Evolutionary conservation across 2,888 invertebrate species (phyloP).

Genomic region (Agonum fuliginosum): DNA sequence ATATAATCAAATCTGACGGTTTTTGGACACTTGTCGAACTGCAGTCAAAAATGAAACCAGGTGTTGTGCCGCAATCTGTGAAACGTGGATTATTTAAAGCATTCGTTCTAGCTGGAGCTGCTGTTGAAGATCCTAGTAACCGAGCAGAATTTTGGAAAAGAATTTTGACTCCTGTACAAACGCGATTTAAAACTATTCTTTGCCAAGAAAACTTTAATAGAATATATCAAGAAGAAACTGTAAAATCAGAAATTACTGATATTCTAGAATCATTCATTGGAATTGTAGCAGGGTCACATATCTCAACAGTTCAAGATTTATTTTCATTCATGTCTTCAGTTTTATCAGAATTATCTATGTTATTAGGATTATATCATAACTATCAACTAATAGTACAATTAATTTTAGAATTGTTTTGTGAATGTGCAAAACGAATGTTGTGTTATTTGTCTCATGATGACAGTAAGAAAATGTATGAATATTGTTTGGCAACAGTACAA

Average conservation of each 20-base stretch:
- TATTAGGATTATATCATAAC: conserved; percentile 85
- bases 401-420: conserved; percentile 83
- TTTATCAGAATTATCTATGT: conserved; percentile 80
- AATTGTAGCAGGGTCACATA: conserved; percentile 79
- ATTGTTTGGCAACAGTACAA: conserved; percentile 82
- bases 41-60: conserved; percentile 74
- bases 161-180: conserved; percentile 73
- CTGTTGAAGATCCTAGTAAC: conserved; percentile 69
- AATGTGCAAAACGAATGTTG: conserved; percentile 82
- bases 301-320: conserved; percentile 72
- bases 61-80: conserved; percentile 76
- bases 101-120: conserved; percentile 80
- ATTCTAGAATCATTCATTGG: conserved; percentile 86
- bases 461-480: conserved; percentile 80
- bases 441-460: conserved; percentile 78
- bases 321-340: conserved; percentile 79
- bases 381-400: conserved; percentile 87
- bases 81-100: conserved; percentile 83
- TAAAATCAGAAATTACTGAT: conserved; percentile 82
- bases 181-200: conserved; percentile 75
- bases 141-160: conserved; percentile 68
- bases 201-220: conserved; percentile 75
- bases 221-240: conserved; percentile 77
- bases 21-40: conserved; percentile 75
- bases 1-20: conserved; percentile 76